phyloP scores from a whole-genome alignment of 1,140 invertebrate species.

The Cydia fagiglandana region DNA sequence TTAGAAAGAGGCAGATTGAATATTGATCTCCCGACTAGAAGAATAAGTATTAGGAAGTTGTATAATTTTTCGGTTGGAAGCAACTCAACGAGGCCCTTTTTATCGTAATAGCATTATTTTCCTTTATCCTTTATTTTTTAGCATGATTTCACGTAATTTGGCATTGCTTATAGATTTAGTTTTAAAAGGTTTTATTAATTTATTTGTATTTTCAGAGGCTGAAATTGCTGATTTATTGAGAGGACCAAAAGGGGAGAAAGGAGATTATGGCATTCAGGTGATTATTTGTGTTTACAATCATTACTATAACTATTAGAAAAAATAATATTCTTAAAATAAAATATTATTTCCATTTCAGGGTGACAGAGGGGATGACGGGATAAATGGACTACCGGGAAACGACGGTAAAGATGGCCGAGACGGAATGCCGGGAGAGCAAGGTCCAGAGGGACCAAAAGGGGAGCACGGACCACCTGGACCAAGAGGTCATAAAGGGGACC shows the following conservation, averaged over 20 bases:
- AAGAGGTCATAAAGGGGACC: slow-evolving; percentile 55
- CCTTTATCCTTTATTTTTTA: slow-evolving; percentile 3
- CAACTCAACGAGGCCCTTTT: slow-evolving; percentile 36
- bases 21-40: slow-evolving; percentile 37
- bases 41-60: slow-evolving; percentile 41
- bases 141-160: neutral
- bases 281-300: neutral
- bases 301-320: neutral
- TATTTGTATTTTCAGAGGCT: slow-evolving; percentile 48
- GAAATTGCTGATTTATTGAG: slow-evolving; percentile 55
- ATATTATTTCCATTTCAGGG: slow-evolving; percentile 39
- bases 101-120: slow-evolving; percentile 38
- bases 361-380: slow-evolving; percentile 50
- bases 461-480: slow-evolving; percentile 46
- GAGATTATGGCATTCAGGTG: slow-evolving; percentile 51
- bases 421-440: slow-evolving; percentile 46
- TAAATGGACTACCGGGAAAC: slow-evolving; percentile 44
- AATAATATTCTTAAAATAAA: neutral
- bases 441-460: slow-evolving; percentile 49
- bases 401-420: slow-evolving; percentile 50
- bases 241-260: slow-evolving; percentile 56
- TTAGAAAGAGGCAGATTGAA: slow-evolving; percentile 37
- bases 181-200: neutral
- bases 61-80: slow-evolving; percentile 46
- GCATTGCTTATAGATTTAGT: neutral